These are phyloP conservation scores for Pedionomus torquatus DNA, from an alignment of 2,113 vertebrate genomes.

Conservation along the genomic window DNA sequence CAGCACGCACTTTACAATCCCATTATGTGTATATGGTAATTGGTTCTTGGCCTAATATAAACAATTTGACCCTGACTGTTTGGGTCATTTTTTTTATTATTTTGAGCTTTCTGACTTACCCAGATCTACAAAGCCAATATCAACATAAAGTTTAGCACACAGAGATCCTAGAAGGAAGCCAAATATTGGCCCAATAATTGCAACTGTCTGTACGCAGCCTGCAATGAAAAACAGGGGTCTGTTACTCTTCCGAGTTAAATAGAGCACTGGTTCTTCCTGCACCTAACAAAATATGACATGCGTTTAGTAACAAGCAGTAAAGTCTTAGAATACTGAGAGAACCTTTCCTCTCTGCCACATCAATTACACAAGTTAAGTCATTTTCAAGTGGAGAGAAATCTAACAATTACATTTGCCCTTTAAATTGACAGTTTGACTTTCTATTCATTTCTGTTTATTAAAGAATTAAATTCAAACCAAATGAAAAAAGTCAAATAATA, in stretches of 20 bases:
- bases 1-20: not conserved
- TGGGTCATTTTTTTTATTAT: not conserved
- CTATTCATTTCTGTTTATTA: no score
- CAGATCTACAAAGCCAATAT: conserved; percentile 88
- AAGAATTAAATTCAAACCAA: no score
- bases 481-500: no score
- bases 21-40: not conserved
- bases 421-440: rapidly evolving
- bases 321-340: not conserved
- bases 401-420: not conserved
- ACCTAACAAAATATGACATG: not conserved
- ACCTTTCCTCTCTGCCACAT: not conserved
- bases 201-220: conserved; percentile 91
- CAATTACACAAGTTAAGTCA: not conserved
- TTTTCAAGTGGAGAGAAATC: not conserved
- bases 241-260: not conserved
- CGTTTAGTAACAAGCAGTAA: not conserved
- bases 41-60: not conserved
- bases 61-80: not conserved
- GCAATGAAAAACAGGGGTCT: not conserved
- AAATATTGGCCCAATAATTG: conserved; percentile 92
- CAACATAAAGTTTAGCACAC: conserved; percentile 92
- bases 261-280: not conserved
- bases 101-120: conserved; percentile 74
- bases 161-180: conserved; percentile 92